Conservation (phyloP, 2,113 vertebrate genomes). For the Mastomys natalensis region DNA sequence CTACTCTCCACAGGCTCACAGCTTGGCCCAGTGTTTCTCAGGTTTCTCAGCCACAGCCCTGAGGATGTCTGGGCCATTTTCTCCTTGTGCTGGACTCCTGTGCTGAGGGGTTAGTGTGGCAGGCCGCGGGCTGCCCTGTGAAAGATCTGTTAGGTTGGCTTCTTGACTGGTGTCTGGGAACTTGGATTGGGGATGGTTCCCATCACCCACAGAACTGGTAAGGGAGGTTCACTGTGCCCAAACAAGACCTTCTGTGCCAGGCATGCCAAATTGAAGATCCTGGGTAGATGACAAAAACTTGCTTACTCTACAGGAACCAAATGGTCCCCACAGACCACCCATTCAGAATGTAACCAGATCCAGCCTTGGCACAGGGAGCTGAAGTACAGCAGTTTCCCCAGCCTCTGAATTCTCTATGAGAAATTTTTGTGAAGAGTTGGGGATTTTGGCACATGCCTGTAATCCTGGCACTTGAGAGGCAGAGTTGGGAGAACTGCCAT, state of each 20-base stretch:
- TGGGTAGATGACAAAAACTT: neutral
- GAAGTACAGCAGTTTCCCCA: neutral
- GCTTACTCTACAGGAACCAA: neutral
- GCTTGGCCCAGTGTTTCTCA: neutral
- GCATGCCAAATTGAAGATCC: neutral
- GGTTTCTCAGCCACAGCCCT: neutral
- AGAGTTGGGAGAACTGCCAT: neutral
- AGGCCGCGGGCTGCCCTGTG: neutral
- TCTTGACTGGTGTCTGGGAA: neutral
- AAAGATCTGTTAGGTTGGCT: neutral
- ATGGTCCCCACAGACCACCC: no score
- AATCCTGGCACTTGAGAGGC: neutral
- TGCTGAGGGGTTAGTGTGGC: neutral
- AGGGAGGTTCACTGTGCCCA: neutral
- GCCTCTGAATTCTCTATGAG: neutral
- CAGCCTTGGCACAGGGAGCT: neutral
- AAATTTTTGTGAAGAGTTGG: neutral
- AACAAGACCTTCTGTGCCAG: neutral
- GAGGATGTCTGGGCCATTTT: rapidly evolving
- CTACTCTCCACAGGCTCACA: neutral
- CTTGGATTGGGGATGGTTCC: neutral
- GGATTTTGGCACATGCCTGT: neutral
- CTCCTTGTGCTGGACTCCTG: neutral
- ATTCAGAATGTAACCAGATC: neutral
- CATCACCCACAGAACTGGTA: neutral